Evolutionary conservation across 2,797 vertebrate genomes (phyloP).

Genomic region (Danio tinwini): DNA sequence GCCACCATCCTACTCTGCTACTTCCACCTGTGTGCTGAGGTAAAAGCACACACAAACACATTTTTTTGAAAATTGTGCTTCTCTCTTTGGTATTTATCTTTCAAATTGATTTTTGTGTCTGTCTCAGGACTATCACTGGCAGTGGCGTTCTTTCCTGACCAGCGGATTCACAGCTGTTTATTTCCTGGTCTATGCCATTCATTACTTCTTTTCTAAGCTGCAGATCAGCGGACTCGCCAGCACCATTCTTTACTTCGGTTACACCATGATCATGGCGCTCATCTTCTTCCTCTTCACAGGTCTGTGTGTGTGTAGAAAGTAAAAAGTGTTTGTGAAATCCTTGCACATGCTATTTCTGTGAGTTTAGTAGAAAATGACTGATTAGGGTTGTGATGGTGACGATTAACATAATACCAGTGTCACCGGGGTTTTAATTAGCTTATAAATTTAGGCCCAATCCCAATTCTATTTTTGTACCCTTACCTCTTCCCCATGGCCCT

Average conservation of each 20-base stretch:
- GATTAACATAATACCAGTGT: too few species aligned
- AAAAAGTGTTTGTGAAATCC: background rate
- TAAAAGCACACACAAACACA: slow-evolving; percentile 62
- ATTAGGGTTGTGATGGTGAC: too few species aligned
- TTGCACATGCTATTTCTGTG: background rate
- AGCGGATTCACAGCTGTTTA: slow-evolving; percentile 94
- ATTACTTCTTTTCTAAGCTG: slow-evolving; percentile 94
- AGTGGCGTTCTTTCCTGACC: slow-evolving; percentile 95
- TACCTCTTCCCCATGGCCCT: too few species aligned
- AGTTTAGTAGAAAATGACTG: too few species aligned
- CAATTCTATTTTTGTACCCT: too few species aligned
- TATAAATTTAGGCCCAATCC: too few species aligned
- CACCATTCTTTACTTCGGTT: slow-evolving; percentile 93
- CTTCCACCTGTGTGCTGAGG: slow-evolving; percentile 94
- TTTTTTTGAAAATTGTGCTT: background rate
- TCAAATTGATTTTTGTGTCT: slow-evolving; percentile 12
- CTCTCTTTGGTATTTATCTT: background rate
- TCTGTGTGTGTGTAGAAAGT: slow-evolving; percentile 61
- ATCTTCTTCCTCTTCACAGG: slow-evolving; percentile 97
- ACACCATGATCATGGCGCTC: slow-evolving; percentile 95
- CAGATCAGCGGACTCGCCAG: slow-evolving; percentile 93
- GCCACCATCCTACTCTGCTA: slow-evolving; percentile 94
- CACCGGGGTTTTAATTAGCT: too few species aligned
- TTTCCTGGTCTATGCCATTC: slow-evolving; percentile 91
- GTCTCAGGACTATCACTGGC: slow-evolving; percentile 92